phyloP scores from a whole-genome alignment of 2,797 vertebrate genomes.

The Rhincodon typus region DNA sequence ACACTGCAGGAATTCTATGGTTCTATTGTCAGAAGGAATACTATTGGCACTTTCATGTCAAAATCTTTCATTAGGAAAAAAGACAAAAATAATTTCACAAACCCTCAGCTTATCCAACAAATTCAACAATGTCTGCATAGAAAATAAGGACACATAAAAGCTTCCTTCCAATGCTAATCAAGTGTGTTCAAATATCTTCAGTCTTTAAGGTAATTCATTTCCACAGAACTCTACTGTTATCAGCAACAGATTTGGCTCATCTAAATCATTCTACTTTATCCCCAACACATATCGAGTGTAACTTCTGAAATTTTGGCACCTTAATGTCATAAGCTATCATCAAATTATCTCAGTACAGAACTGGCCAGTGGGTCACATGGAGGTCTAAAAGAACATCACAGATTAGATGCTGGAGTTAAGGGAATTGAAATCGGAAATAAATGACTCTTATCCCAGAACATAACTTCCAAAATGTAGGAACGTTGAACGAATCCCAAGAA shows the following conservation, averaged over 20 bases:
- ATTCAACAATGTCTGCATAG: neutral
- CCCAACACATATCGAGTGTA: neutral
- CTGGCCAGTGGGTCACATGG: neutral
- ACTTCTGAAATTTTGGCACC: neutral
- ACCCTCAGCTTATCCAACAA: neutral
- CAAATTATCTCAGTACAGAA: neutral
- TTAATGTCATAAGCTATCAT: neutral
- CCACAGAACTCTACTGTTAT: neutral
- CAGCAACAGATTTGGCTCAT: neutral
- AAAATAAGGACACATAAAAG: neutral
- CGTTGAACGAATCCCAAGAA: neutral
- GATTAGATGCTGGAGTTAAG: neutral
- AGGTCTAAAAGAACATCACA: neutral
- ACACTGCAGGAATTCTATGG: too few relatives aligned
- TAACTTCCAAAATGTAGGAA: neutral
- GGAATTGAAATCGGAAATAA: neutral
- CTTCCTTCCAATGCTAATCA: neutral
- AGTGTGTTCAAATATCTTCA: neutral
- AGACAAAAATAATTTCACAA: neutral
- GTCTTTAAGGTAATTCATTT: neutral
- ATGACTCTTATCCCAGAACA: neutral
- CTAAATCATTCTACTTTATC: neutral
- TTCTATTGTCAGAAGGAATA: too few relatives aligned
- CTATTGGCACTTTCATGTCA: neutral
- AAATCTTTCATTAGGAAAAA: neutral